A percentile compares a stretch with the other conserved stretches of the same genome.
Evolutionary conservation across 2,113 vertebrate species (phyloP).

Genomic region (Thalassarche chlororhynchos): DNA sequence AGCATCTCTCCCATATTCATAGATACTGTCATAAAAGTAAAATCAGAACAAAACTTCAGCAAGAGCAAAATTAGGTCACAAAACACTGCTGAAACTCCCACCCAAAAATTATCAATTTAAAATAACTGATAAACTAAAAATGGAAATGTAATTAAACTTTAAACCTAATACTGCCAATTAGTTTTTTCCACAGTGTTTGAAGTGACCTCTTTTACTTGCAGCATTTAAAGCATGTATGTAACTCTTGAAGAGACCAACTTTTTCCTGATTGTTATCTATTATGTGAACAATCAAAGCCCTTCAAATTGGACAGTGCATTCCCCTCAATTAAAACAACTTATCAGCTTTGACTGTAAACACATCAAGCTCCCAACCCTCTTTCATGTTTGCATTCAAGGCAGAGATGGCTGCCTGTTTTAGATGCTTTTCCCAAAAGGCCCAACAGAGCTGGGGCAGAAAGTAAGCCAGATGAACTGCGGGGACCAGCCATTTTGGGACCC

Average conservation of each 20-base stretch:
- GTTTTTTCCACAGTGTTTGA: neutral
- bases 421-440: neutral
- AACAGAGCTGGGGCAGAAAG: neutral
- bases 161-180: neutral
- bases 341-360: neutral
- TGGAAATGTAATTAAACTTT: neutral
- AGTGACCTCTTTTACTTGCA: neutral
- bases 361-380: neutral
- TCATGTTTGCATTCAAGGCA: neutral
- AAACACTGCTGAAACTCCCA: neutral
- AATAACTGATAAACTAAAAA: neutral
- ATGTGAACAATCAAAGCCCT: neutral
- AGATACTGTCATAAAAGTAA: neutral
- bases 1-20: neutral
- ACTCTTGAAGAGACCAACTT: neutral
- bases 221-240: neutral
- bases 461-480: rapidly evolving
- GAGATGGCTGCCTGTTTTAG: neutral
- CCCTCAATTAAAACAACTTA: neutral
- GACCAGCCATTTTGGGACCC: neutral
- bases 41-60: neutral
- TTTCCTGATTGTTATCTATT: neutral
- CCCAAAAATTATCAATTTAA: neutral
- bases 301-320: neutral
- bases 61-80: neutral